Evolutionary conservation across 2,888 invertebrate genomes (phyloP).

Genomic region (Penaeus monodon): DNA sequence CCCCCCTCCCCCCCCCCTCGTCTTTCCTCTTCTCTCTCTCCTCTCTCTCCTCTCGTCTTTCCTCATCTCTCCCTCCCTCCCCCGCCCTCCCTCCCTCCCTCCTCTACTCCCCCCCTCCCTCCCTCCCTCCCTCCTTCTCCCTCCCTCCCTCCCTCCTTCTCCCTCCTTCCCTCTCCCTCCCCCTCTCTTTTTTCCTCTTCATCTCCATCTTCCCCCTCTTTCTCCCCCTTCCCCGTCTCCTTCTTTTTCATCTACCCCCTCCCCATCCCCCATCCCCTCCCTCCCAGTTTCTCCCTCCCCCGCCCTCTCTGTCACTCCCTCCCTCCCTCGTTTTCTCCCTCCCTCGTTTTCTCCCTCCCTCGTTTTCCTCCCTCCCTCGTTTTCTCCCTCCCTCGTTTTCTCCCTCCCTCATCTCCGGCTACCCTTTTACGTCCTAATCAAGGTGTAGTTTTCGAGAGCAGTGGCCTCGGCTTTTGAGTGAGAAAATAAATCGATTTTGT

Average conservation of each 20-base stretch:
- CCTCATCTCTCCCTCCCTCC: not conserved
- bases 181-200: not conserved
- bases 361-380: not conserved
- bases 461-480: no score
- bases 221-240: not conserved
- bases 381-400: no score
- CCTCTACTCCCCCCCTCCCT: not conserved
- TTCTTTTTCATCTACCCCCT: not conserved
- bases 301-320: not conserved
- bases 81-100: no score
- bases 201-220: not conserved
- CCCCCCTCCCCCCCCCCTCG: not conserved
- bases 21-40: not conserved
- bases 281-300: not conserved
- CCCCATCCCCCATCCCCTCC: no score
- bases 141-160: not conserved
- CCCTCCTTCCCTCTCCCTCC: no score
- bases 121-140: not conserved
- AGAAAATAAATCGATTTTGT: no score
- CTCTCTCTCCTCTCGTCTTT: not conserved
- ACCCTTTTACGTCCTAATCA: no score
- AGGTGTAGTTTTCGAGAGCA: no score
- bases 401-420: no score
- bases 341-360: not conserved
- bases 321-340: not conserved